A percentile compares a stretch with the other conserved stretches of the same genome.
These are phyloP conservation scores for Okapia johnstoni DNA, from an alignment of 2,113 vertebrate species.

Conservation along the genomic window DNA sequence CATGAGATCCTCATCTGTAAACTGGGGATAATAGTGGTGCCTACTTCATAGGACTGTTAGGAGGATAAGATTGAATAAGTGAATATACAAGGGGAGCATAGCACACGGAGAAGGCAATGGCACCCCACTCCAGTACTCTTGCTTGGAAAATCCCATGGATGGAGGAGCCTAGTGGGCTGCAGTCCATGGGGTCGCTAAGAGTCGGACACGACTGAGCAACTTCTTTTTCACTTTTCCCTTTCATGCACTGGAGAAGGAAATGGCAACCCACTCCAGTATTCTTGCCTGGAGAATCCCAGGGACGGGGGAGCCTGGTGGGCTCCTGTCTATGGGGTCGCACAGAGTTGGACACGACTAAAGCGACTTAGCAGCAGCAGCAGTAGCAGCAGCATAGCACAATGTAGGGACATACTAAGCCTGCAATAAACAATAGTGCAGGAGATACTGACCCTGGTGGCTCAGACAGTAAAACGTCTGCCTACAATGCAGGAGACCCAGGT, in stretches of 20 bases:
- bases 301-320: too few species aligned
- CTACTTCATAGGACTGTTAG: background rate
- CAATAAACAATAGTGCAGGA: background rate
- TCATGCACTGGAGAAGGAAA: too few species aligned
- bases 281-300: too few species aligned
- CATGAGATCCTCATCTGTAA: background rate
- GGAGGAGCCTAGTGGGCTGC: background rate
- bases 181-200: background rate
- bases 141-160: background rate
- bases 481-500: background rate
- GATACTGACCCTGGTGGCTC: background rate
- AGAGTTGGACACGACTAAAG: too few species aligned
- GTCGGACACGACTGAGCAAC: background rate
- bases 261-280: too few species aligned
- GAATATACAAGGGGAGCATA: background rate
- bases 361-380: too few species aligned
- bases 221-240: too few species aligned
- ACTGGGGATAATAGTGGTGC: background rate
- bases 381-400: background rate
- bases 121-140: background rate
- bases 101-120: background rate
- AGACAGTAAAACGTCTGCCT: background rate
- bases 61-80: background rate
- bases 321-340: too few species aligned
- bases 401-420: background rate